Evolutionary conservation across 2,888 invertebrate genomes (phyloP).

Genomic region (Vesta saturnalis): DNA sequence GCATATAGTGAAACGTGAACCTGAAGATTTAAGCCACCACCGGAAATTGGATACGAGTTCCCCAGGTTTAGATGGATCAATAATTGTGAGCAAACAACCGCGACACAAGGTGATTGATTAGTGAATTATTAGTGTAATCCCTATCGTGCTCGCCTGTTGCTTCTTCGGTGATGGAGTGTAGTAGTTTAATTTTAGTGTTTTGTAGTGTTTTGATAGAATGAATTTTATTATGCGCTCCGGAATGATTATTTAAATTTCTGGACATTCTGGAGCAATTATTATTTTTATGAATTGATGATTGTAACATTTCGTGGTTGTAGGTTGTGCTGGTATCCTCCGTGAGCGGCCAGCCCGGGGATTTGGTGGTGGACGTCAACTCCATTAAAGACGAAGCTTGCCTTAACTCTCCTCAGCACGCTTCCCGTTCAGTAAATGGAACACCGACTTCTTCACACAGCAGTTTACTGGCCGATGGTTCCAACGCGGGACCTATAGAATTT

Average conservation of each 20-base stretch:
- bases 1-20: slow-evolving; percentile 81
- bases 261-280: slow-evolving; percentile 32
- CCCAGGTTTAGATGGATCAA: slow-evolving; percentile 66
- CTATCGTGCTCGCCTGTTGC: slow-evolving; percentile 42
- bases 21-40: slow-evolving; percentile 79
- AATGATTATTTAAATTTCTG: slow-evolving; percentile 27
- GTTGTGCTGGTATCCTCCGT: slow-evolving; percentile 63
- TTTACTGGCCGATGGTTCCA: slow-evolving; percentile 68
- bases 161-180: slow-evolving; percentile 28
- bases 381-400: slow-evolving; percentile 71
- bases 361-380: slow-evolving; percentile 65
- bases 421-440: slow-evolving; percentile 73
- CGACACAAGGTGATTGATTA: slow-evolving; percentile 68
- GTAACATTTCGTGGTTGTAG: slow-evolving; percentile 57
- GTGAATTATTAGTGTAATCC: slow-evolving; percentile 30
- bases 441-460: slow-evolving; percentile 73
- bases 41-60: slow-evolving; percentile 73
- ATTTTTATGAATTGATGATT: slow-evolving; percentile 34
- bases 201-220: slow-evolving; percentile 24
- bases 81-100: slow-evolving; percentile 65
- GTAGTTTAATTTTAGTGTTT: slow-evolving; percentile 17
- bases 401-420: slow-evolving; percentile 72
- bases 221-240: slow-evolving; percentile 25
- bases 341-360: slow-evolving; percentile 57
- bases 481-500: slow-evolving; percentile 62